Conservation (phyloP, 2,797 vertebrate species). For the Tamandua tetradactyla region DNA sequence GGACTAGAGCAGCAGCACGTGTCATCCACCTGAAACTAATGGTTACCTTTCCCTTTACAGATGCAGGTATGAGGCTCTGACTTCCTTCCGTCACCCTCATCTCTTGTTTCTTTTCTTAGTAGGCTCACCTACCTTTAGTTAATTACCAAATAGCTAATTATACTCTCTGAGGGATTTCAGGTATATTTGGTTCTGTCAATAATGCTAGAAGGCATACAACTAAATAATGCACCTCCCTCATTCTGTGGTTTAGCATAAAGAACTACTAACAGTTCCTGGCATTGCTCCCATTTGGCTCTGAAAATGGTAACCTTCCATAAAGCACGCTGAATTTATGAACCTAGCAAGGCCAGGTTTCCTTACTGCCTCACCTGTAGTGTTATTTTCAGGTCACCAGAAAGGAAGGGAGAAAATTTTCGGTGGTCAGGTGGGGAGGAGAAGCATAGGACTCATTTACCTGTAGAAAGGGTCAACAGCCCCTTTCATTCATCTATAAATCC, state of each 20-base stretch:
- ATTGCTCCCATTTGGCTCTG: conserved; percentile 74
- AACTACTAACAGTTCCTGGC: conserved; percentile 73
- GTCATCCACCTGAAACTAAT: neutral
- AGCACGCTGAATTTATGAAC: conserved; percentile 68
- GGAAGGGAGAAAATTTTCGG: neutral
- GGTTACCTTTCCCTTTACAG: neutral
- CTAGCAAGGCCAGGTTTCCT: conserved; percentile 70
- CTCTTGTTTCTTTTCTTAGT: neutral
- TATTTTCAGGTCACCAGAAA: conserved; percentile 69
- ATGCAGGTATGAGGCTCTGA: neutral
- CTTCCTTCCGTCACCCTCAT: rapidly evolving
- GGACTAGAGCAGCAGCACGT: neutral
- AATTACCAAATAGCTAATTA: conserved; percentile 37
- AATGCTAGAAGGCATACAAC: conserved; percentile 50
- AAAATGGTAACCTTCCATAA: conserved; percentile 77
- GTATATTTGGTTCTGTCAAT: conserved; percentile 58
- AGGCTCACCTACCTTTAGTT: conserved; percentile 45
- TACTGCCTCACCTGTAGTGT: conserved; percentile 57
- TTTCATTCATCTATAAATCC: neutral
- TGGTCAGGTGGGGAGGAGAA: conserved; percentile 43
- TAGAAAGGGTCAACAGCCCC: neutral
- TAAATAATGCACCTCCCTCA: conserved; percentile 77
- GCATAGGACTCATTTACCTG: conserved; percentile 2
- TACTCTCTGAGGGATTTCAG: conserved; percentile 4
- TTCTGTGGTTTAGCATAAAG: conserved; percentile 64